Evolutionary conservation across 2,797 vertebrate species (phyloP).

Genomic region (Malurus splendens): DNA sequence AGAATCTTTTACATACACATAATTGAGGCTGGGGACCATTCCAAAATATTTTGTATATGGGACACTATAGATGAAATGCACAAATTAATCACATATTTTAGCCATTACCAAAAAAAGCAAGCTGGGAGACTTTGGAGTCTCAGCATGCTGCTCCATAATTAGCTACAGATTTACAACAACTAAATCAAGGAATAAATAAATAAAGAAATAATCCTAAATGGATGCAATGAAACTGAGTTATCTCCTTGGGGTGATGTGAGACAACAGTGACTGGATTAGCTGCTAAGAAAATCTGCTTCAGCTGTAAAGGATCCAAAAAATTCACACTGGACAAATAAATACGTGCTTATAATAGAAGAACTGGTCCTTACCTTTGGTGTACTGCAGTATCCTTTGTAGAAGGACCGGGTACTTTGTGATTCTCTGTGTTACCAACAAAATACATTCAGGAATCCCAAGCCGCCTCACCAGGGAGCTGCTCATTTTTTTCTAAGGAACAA

Average conservation of each 20-base stretch:
- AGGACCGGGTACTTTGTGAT: conserved; percentile 97
- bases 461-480: conserved; percentile 89
- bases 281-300: neutral
- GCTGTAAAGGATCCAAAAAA: neutral
- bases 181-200: neutral
- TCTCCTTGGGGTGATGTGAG: neutral
- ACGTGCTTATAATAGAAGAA: neutral
- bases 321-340: neutral
- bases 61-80: neutral
- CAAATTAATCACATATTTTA: neutral
- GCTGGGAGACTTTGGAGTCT: neutral
- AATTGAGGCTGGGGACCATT: neutral
- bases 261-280: neutral
- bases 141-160: neutral
- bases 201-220: neutral
- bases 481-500: conserved; percentile 89
- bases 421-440: conserved; percentile 93
- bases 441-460: conserved; percentile 94
- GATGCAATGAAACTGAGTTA: neutral
- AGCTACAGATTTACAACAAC: neutral
- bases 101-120: neutral
- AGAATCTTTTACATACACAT: neutral
- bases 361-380: conserved; percentile 83
- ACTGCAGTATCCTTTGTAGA: conserved; percentile 89
- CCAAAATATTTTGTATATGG: neutral